Percentiles rank a stretch among this genome's conserved stretches.
These are phyloP conservation scores for Parapsyche elsis DNA, from an alignment of 1,140 invertebrate species.

Conservation along the genomic window DNA sequence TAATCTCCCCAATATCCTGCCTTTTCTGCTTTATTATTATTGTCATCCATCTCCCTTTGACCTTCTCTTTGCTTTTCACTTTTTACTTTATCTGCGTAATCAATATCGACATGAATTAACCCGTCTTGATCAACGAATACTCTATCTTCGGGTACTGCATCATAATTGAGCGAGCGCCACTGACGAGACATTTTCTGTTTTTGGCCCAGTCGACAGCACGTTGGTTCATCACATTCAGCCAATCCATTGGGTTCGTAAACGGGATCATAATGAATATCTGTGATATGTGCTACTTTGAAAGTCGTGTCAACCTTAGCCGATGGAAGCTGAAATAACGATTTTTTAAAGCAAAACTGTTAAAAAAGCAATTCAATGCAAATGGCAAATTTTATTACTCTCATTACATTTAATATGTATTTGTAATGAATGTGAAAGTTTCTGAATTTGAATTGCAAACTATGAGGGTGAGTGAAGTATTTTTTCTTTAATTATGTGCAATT, in stretches of 20 bases:
- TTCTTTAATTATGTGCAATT: background rate
- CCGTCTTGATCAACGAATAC: constrained; percentile 48
- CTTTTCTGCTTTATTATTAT: constrained; percentile 55
- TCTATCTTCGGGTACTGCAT: constrained; percentile 28
- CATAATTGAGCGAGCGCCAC: constrained; percentile 37
- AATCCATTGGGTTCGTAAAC: constrained; percentile 75
- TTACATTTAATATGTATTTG: constrained; percentile 58
- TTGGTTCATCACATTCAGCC: constrained; percentile 77
- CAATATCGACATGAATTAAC: constrained; percentile 58
- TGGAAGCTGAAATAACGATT: background rate
- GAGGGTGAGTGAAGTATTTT: background rate
- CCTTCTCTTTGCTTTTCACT: constrained; percentile 56
- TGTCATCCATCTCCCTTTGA: constrained; percentile 37
- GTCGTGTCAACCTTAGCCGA: constrained; percentile 42
- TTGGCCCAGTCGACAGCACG: constrained; percentile 80
- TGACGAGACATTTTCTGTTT: constrained; percentile 38
- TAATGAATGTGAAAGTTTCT: too few relatives aligned
- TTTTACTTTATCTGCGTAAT: constrained; percentile 50
- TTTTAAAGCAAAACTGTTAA: too few relatives aligned
- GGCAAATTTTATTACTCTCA: constrained; percentile 41
- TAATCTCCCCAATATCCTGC: constrained; percentile 86
- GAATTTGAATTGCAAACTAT: background rate
- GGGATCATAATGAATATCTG: constrained; percentile 85
- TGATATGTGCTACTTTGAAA: constrained; percentile 77
- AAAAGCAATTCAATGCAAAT: constrained; percentile 34